A percentile compares a stretch with the other conserved stretches of the same genome.
Evolutionary conservation across 2,113 vertebrate genomes (phyloP).

Genomic region (Triplophysa dalaica): DNA sequence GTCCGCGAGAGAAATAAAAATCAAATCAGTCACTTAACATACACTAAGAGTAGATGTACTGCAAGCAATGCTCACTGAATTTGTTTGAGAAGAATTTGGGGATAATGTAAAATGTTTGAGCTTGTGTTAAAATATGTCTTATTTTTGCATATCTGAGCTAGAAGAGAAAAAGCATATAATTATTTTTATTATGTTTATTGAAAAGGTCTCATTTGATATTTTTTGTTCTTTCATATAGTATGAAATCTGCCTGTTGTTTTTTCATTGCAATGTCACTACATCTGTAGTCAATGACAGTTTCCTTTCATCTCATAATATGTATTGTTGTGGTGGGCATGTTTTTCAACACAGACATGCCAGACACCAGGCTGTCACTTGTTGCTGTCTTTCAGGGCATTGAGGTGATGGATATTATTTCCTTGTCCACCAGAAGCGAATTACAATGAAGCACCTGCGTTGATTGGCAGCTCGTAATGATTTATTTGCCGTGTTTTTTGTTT

Average conservation of each 20-base stretch:
- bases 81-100: no score
- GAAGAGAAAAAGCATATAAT: no score
- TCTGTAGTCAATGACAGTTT: no score
- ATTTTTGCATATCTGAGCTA: no score
- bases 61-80: no score
- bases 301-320: not conserved
- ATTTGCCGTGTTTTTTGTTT: slow-evolving; percentile 42
- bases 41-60: no score
- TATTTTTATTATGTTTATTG: no score
- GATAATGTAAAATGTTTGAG: no score
- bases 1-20: no score
- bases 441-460: slow-evolving; percentile 14
- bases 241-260: not conserved
- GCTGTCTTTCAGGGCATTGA: not conserved
- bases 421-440: not conserved
- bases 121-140: no score
- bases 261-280: not conserved
- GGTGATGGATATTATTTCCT: slow-evolving; percentile 7
- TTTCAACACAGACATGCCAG: not conserved
- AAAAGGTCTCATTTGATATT: no score
- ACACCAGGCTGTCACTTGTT: not conserved
- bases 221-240: not conserved
- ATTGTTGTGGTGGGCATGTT: not conserved
- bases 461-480: slow-evolving; percentile 16
- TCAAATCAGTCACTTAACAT: no score